These are phyloP conservation scores for Tipula unca DNA, from an alignment of 2,888 invertebrate genomes.

Conservation along the genomic window DNA sequence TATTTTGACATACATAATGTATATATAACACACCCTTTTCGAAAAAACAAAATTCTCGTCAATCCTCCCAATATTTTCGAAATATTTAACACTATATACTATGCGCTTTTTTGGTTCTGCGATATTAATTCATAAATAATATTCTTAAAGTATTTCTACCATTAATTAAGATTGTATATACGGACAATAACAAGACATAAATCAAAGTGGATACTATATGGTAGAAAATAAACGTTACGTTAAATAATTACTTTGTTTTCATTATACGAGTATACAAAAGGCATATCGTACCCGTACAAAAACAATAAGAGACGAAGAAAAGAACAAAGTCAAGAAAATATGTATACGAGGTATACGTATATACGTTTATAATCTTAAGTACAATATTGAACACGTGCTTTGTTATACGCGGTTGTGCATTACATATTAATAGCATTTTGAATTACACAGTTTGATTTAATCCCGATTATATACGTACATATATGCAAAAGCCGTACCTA, in stretches of 20 bases:
- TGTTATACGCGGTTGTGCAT: neutral
- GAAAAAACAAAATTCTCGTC: neutral
- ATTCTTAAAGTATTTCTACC: neutral
- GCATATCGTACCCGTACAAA: neutral
- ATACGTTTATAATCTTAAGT: neutral
- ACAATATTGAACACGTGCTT: neutral
- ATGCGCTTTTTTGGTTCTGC: too few relatives aligned
- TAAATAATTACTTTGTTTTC: neutral
- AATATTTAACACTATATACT: too few relatives aligned
- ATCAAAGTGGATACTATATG: neutral
- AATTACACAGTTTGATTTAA: neutral
- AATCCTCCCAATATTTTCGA: neutral
- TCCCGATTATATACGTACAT: neutral
- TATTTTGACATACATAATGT: neutral
- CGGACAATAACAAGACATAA: neutral
- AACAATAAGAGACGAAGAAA: neutral
- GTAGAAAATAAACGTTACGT: neutral
- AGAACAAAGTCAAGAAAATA: neutral
- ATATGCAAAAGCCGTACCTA: neutral
- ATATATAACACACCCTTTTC: neutral
- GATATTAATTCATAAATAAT: neutral
- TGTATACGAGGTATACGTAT: neutral
- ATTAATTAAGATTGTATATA: neutral
- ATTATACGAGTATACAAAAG: neutral
- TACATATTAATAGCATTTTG: neutral